Evolutionary conservation across 1,140 invertebrate species (phyloP).

Genomic region (Cyclina sinensis): DNA sequence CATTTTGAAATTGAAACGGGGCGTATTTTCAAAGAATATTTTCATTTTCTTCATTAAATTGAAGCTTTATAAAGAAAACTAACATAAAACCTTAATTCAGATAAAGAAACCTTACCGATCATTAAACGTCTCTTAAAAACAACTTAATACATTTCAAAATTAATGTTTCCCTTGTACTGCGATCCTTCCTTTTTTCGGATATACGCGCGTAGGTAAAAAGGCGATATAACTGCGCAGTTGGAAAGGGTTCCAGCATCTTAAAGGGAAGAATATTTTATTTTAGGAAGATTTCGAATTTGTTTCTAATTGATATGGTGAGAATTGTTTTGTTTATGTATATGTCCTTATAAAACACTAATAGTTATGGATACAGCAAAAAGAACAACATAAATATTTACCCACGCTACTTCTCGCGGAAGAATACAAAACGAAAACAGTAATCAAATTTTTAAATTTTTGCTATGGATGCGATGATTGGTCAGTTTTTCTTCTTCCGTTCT

Average conservation of each 20-base stretch:
- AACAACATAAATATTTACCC: slow-evolving; percentile 21
- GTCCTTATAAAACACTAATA: neutral
- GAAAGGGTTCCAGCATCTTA: neutral
- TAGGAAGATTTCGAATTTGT: no score
- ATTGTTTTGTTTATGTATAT: neutral
- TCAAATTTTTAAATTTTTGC: neutral
- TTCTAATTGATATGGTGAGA: neutral
- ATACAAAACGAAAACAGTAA: neutral
- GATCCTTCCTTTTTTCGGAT: neutral
- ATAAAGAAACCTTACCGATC: neutral
- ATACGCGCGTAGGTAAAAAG: neutral
- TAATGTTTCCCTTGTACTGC: neutral
- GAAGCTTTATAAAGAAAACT: no score
- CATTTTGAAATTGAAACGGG: no score
- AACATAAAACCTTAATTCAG: no score
- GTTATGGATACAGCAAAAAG: neutral
- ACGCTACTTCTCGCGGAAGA: slow-evolving; percentile 9
- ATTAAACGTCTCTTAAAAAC: neutral
- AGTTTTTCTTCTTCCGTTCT: neutral
- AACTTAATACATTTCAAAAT: slow-evolving; percentile 1
- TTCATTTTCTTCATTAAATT: no score
- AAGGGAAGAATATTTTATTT: no score
- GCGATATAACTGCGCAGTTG: neutral
- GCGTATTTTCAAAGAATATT: no score
- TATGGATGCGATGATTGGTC: neutral